These are phyloP conservation scores for Melanerpes formicivorus DNA, from an alignment of 2,113 vertebrate genomes.

Conservation along the genomic window DNA sequence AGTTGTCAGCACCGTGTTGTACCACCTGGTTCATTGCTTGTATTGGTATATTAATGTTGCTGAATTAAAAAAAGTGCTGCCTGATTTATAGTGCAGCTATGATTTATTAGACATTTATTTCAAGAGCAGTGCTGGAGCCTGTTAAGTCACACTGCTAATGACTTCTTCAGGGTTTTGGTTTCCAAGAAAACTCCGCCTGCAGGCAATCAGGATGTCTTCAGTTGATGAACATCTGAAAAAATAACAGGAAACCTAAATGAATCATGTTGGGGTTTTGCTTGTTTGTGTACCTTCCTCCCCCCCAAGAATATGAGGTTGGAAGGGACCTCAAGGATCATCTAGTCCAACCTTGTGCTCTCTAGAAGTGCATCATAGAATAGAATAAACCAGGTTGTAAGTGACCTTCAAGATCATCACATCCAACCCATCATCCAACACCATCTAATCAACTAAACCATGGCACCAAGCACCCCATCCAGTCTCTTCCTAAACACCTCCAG, in stretches of 20 bases:
- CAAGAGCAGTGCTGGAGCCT: not conserved
- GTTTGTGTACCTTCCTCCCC: no score
- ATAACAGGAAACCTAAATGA: not conserved
- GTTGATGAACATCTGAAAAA: not conserved
- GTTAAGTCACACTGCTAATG: not conserved
- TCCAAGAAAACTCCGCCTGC: not conserved
- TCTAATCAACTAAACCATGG: no score
- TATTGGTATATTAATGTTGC: not conserved
- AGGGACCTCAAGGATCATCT: no score
- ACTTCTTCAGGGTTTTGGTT: not conserved
- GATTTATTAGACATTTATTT: not conserved
- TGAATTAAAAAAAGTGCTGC: not conserved
- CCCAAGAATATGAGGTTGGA: no score
- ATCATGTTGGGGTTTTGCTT: no score
- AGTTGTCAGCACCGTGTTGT: not conserved
- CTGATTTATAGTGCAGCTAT: not conserved
- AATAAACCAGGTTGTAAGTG: no score
- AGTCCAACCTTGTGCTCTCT: not conserved
- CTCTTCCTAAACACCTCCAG: no score
- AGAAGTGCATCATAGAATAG: not conserved
- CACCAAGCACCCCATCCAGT: no score
- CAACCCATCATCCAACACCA: no score
- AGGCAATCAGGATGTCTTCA: not conserved
- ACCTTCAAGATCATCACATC: no score
- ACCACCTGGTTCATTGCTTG: not conserved